Evolutionary conservation across 2,797 vertebrate species (phyloP).

Genomic region (Erethizon dorsatum): DNA sequence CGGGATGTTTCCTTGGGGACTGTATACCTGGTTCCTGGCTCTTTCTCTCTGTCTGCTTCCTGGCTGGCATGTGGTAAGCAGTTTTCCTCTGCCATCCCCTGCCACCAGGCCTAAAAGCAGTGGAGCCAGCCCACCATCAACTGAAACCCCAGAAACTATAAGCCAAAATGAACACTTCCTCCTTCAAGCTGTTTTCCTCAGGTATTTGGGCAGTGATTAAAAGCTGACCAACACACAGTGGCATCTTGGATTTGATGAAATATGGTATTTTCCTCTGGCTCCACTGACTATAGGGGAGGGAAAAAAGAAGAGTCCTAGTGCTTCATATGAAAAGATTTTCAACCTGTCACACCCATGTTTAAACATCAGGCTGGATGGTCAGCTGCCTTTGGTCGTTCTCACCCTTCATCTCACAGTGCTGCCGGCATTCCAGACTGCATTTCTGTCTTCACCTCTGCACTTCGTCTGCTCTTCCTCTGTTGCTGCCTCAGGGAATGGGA

Average conservation of each 20-base stretch:
- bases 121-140: background rate
- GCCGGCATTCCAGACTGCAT: background rate
- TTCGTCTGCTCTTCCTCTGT: background rate
- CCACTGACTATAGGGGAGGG: background rate
- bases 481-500: background rate
- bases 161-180: background rate
- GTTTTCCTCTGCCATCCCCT: background rate
- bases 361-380: background rate
- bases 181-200: background rate
- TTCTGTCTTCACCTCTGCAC: background rate
- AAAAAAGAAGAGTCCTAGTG: background rate
- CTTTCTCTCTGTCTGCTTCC: background rate
- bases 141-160: background rate
- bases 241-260: conserved; percentile 26
- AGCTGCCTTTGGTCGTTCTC: background rate
- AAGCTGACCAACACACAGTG: background rate
- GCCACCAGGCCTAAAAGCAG: background rate
- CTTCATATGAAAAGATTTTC: background rate
- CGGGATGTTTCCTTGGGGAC: background rate
- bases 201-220: background rate
- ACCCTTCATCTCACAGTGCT: background rate
- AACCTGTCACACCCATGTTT: background rate
- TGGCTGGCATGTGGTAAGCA: background rate
- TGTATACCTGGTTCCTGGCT: background rate
- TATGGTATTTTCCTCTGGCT: background rate